Conservation (phyloP, 2,888 invertebrate genomes). For the Caenorhabditis sulstoni region DNA sequence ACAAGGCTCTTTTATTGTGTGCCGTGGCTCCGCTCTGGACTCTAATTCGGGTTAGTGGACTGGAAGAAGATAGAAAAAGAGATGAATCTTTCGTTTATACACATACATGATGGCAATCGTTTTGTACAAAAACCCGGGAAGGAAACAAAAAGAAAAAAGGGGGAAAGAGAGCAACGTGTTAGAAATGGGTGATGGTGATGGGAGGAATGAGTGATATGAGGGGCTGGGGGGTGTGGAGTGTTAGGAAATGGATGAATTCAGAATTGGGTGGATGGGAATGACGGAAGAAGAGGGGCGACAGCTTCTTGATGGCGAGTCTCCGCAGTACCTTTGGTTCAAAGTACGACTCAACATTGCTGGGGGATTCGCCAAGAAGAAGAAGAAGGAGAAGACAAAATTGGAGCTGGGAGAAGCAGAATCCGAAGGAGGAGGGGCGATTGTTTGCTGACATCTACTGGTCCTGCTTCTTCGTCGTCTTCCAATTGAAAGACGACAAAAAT, state of each 20-base stretch:
- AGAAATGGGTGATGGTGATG: slow-evolving; percentile 5
- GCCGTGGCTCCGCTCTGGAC: background rate
- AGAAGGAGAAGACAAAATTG: slow-evolving; percentile 20
- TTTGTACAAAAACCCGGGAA: slow-evolving; percentile 8
- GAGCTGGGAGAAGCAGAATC: slow-evolving; percentile 13
- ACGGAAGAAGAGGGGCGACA: no score
- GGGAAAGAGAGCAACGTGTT: background rate
- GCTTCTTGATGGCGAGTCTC: no score
- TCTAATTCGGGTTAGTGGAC: background rate
- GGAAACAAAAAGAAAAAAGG: slow-evolving; percentile 1
- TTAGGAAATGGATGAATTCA: slow-evolving; percentile 4
- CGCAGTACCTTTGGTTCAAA: no score
- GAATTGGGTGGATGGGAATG: slow-evolving; percentile 4
- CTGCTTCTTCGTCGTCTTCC: slow-evolving; percentile 26
- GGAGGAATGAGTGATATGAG: slow-evolving; percentile 3
- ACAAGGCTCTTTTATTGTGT: background rate
- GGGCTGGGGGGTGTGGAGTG: background rate
- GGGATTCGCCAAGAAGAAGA: no score
- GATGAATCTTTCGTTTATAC: slow-evolving; percentile 1
- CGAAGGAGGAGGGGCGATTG: slow-evolving; percentile 13
- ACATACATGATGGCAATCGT: slow-evolving; percentile 10
- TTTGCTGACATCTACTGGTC: slow-evolving; percentile 22
- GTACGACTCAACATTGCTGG: no score
- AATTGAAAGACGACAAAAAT: slow-evolving; percentile 46
- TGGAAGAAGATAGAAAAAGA: background rate